These are phyloP conservation scores for Aphodius granarius DNA, from an alignment of 2,888 invertebrate genomes.

Conservation along the genomic window DNA sequence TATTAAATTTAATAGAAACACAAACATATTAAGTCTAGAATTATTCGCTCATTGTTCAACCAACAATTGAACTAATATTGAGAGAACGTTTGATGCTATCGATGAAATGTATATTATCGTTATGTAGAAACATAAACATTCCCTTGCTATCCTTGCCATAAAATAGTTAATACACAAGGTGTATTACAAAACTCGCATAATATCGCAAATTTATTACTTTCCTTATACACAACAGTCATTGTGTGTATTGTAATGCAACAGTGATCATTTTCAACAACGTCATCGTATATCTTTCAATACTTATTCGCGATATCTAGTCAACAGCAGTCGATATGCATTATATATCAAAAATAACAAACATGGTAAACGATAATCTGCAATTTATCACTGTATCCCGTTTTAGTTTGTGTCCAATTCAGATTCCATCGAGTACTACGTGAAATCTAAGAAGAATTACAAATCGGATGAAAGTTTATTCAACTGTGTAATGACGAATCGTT, in stretches of 20 bases:
- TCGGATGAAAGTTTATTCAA: not conserved
- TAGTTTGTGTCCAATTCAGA: not conserved
- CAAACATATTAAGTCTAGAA: no score
- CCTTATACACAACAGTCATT: not conserved
- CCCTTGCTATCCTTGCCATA: not conserved
- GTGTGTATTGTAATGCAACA: not conserved
- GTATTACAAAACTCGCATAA: not conserved
- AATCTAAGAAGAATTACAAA: not conserved
- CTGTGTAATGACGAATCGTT: not conserved
- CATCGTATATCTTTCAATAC: not conserved
- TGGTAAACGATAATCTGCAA: not conserved
- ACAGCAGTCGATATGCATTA: not conserved
- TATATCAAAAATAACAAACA: not conserved
- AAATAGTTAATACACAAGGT: not conserved
- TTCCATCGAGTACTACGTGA: not conserved
- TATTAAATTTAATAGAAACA: no score
- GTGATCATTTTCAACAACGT: not conserved
- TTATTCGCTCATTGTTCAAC: no score
- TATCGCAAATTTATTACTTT: not conserved
- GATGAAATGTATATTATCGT: not conserved
- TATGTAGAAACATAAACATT: not conserved
- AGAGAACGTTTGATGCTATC: not conserved
- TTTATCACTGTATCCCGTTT: not conserved
- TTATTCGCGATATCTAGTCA: not conserved
- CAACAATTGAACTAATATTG: not conserved